Conservation (phyloP, 1,140 invertebrate genomes). For the Drosophila bocqueti region DNA sequence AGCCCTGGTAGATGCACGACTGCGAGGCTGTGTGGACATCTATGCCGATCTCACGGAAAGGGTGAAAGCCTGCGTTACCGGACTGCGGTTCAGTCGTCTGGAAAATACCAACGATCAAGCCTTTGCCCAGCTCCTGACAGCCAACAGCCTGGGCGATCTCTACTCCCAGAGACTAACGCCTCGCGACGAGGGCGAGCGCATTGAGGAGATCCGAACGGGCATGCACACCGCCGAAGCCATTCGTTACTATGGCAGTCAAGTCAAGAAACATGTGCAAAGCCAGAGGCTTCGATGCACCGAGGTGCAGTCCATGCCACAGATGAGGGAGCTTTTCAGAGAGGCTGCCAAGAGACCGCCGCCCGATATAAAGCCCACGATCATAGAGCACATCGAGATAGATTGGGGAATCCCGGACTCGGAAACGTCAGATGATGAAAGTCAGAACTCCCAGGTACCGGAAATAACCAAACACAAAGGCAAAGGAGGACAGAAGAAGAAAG, state of each 20-base stretch:
- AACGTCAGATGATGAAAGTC: slow-evolving; percentile 6
- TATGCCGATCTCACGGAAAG: slow-evolving; percentile 63
- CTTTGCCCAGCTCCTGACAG: slow-evolving; percentile 60
- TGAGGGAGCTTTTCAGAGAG: slow-evolving; percentile 49
- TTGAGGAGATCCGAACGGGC: slow-evolving; percentile 45
- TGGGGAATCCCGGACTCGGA: slow-evolving; percentile 46
- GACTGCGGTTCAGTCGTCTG: slow-evolving; percentile 49
- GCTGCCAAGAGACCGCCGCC: background rate
- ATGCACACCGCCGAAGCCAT: slow-evolving; percentile 48
- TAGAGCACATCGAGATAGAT: slow-evolving; percentile 54
- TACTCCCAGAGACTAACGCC: slow-evolving; percentile 48
- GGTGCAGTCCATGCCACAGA: slow-evolving; percentile 27
- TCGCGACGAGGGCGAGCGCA: slow-evolving; percentile 35
- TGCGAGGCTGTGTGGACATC: slow-evolving; percentile 32
- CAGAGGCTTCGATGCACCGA: slow-evolving; percentile 37
- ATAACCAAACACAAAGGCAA: background rate
- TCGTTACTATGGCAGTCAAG: slow-evolving; percentile 29
- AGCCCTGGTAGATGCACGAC: slow-evolving; percentile 36
- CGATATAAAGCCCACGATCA: slow-evolving; percentile 44
- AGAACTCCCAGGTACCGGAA: background rate
- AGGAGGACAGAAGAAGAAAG: background rate
- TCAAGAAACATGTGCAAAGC: slow-evolving; percentile 10
- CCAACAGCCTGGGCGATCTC: slow-evolving; percentile 59
- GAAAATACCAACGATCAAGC: slow-evolving; percentile 36
- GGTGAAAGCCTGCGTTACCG: slow-evolving; percentile 48